Evolutionary conservation across 1,140 invertebrate genomes (phyloP).

Genomic region (Hylaeus volcanicus): DNA sequence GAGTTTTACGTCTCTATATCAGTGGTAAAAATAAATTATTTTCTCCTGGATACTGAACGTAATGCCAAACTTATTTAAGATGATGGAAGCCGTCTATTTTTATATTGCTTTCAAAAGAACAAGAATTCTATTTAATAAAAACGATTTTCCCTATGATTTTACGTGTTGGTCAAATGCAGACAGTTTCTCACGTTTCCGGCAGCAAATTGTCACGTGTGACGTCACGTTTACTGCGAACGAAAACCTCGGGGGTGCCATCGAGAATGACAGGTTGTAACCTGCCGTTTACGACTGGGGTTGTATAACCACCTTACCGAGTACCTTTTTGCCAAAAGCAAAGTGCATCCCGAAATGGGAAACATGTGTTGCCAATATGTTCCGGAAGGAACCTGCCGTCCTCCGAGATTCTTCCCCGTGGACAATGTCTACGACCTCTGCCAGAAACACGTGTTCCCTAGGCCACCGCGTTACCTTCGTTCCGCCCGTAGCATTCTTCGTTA

Average conservation of each 20-base stretch:
- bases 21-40: no score
- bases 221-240: not conserved
- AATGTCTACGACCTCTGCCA: constrained; percentile 34
- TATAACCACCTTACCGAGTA: constrained; percentile 33
- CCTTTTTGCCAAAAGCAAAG: constrained; percentile 42
- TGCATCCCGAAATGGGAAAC: constrained; percentile 44
- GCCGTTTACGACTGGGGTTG: constrained; percentile 33
- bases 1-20: no score
- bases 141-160: no score
- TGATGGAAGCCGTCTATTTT: no score
- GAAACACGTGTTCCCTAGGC: constrained; percentile 37
- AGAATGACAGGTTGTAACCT: constrained; percentile 22
- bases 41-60: no score
- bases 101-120: no score
- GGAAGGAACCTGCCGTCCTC: constrained; percentile 15
- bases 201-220: not conserved
- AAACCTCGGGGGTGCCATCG: not conserved
- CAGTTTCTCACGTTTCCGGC: not conserved
- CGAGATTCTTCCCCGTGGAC: not conserved
- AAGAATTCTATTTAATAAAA: no score
- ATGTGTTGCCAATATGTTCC: constrained; percentile 34
- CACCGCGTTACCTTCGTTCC: not conserved
- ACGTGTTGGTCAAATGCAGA: no score
- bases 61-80: no score
- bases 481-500: constrained; percentile 26